A percentile compares a stretch with the other conserved stretches of the same genome.
phyloP scores from a whole-genome alignment of 2,888 invertebrate species.

The Adelphocoris suturalis region DNA sequence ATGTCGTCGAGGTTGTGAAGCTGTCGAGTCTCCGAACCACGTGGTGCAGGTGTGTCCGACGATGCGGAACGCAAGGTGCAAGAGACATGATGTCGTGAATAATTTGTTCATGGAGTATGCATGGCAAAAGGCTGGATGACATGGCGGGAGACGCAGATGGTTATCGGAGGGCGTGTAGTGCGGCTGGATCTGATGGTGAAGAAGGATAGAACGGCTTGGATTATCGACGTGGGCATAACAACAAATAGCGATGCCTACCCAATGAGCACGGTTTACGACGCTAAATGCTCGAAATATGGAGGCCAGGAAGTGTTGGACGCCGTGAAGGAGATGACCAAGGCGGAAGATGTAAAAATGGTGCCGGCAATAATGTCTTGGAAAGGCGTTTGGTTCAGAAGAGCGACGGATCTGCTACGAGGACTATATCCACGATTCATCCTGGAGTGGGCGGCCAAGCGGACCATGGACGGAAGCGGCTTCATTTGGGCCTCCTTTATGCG shows the following conservation, averaged over 20 bases:
- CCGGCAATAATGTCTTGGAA: not conserved
- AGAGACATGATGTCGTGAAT: constrained; percentile 75
- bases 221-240: not conserved
- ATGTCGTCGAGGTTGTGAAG: constrained; percentile 75
- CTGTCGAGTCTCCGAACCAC: constrained; percentile 75
- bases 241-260: not conserved
- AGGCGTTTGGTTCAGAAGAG: too few relatives aligned
- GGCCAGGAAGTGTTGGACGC: too few relatives aligned
- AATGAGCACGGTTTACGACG: not conserved
- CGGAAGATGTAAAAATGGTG: not conserved
- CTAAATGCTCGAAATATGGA: too few relatives aligned
- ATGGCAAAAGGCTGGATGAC: too few relatives aligned
- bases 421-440: too few relatives aligned
- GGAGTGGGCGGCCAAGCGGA: too few relatives aligned
- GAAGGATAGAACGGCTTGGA: not conserved
- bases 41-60: constrained; percentile 77
- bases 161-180: not conserved
- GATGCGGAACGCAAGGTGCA: constrained; percentile 76
- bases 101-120: too few relatives aligned
- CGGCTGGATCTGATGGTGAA: constrained; percentile 16
- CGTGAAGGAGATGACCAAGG: not conserved
- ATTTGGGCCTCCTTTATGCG: too few relatives aligned
- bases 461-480: too few relatives aligned
- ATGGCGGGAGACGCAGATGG: too few relatives aligned
- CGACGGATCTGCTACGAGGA: too few relatives aligned